Percentiles rank a stretch among this genome's conserved stretches.
phyloP scores from a whole-genome alignment of 2,888 invertebrate species.

The Folsomia candida region DNA sequence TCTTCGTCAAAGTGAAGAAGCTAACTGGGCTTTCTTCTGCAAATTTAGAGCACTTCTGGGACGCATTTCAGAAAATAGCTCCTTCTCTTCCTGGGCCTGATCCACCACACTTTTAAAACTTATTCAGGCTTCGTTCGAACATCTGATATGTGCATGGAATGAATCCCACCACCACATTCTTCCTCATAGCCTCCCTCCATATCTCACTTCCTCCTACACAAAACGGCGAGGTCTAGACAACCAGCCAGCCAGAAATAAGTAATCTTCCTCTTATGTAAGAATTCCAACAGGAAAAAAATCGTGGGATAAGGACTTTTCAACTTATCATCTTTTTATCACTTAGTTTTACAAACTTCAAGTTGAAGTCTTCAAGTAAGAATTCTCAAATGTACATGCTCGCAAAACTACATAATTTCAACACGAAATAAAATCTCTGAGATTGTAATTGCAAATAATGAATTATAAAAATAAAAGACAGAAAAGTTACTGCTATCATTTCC shows the following conservation, averaged over 20 bases:
- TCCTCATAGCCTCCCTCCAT: not conserved
- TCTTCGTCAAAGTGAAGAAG: constrained; percentile 10
- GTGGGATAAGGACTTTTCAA: constrained; percentile 12
- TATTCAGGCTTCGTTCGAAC: constrained; percentile 15
- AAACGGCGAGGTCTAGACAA: not conserved
- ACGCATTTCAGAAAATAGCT: constrained; percentile 52
- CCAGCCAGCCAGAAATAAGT: not conserved
- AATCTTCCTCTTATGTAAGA: not conserved
- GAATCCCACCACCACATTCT: constrained; percentile 14
- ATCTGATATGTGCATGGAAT: constrained; percentile 15
- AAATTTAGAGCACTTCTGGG: constrained; percentile 51
- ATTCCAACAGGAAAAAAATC: not conserved
- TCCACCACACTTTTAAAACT: constrained; percentile 20
- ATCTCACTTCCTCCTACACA: not conserved
- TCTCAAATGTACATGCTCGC: not conserved
- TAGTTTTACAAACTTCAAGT: not conserved
- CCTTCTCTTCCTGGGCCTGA: constrained; percentile 45
- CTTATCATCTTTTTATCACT: constrained; percentile 17
- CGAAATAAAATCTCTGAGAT: not conserved
- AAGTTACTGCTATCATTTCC: too few relatives aligned
- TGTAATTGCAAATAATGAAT: too few relatives aligned
- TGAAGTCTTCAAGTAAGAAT: not conserved
- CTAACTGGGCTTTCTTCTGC: constrained; percentile 16
- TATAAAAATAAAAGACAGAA: too few relatives aligned
- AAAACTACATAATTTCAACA: not conserved